phyloP scores from a whole-genome alignment of 2,113 vertebrate genomes.

The Peucedramus taeniatus region DNA sequence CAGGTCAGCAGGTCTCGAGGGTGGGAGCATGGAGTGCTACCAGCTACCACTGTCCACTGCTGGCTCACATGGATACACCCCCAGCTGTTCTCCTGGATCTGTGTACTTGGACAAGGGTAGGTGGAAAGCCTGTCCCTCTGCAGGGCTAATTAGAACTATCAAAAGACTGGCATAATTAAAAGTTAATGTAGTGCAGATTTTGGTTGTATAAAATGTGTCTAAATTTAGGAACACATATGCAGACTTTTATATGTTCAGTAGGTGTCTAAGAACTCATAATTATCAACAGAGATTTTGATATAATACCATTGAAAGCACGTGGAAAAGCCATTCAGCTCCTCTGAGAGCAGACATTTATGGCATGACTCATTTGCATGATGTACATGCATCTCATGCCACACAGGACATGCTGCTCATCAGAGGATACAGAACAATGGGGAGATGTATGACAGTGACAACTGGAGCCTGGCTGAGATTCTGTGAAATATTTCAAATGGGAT shows the following conservation, averaged over 20 bases:
- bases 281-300: not conserved
- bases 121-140: not conserved
- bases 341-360: not conserved
- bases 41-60: not conserved
- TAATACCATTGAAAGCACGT: accelerated
- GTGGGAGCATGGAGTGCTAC: not conserved
- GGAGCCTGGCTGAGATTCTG: not conserved
- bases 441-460: not conserved
- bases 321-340: not conserved
- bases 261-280: not conserved
- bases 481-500: not conserved
- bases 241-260: not conserved
- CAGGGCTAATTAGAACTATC: not conserved
- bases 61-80: not conserved
- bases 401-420: not conserved
- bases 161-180: not conserved
- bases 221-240: not conserved
- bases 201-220: not conserved
- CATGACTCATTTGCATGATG: not conserved
- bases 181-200: not conserved
- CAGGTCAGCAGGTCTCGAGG: not conserved
- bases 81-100: not conserved
- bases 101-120: not conserved
- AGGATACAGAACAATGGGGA: not conserved
- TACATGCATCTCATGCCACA: not conserved